phyloP scores from a whole-genome alignment of 1,140 invertebrate genomes.

The Drosophila lacertosa region DNA sequence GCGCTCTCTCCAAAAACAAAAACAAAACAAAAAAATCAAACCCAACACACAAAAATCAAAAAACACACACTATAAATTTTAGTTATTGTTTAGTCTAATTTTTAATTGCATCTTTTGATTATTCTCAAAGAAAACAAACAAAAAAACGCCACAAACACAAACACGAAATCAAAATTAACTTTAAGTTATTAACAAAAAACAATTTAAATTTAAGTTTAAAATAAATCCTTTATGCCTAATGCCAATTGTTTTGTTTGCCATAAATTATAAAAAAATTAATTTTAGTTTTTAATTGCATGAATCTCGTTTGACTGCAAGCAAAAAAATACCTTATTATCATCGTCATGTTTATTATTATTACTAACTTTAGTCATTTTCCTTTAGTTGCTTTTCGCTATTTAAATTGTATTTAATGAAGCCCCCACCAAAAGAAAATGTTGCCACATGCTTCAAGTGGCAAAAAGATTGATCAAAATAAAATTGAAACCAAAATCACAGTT shows the following conservation, averaged over 20 bases:
- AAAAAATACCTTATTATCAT: slow-evolving; percentile 8
- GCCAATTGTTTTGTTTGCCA: slow-evolving; percentile 73
- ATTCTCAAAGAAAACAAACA: slow-evolving; percentile 80
- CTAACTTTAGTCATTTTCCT: slow-evolving; percentile 15
- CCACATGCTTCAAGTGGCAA: slow-evolving; percentile 13
- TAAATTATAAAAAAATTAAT: slow-evolving; percentile 49
- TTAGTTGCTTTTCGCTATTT: slow-evolving; percentile 52
- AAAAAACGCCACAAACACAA: slow-evolving; percentile 46
- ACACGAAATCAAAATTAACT: slow-evolving; percentile 24
- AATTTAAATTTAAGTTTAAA: slow-evolving; percentile 53
- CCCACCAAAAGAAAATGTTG: slow-evolving; percentile 20
- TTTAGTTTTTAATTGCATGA: slow-evolving; percentile 61
- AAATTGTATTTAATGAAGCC: slow-evolving; percentile 52
- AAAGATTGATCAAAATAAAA: slow-evolving; percentile 29
- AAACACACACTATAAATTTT: slow-evolving; percentile 42
- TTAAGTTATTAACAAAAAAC: slow-evolving; percentile 50
- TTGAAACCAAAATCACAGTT: neutral
- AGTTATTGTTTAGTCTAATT: slow-evolving; percentile 59
- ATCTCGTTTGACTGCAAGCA: slow-evolving; percentile 62
- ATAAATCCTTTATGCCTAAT: slow-evolving; percentile 34
- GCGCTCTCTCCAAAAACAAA: slow-evolving; percentile 47
- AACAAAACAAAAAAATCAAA: slow-evolving; percentile 18
- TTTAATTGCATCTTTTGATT: slow-evolving; percentile 38
- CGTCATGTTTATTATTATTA: slow-evolving; percentile 30
- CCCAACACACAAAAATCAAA: slow-evolving; percentile 28